Evolutionary conservation across 2,888 invertebrate species (phyloP), one percentile per base, ranked within the genome.

Genomic region (Globia sparganii): DNA sequence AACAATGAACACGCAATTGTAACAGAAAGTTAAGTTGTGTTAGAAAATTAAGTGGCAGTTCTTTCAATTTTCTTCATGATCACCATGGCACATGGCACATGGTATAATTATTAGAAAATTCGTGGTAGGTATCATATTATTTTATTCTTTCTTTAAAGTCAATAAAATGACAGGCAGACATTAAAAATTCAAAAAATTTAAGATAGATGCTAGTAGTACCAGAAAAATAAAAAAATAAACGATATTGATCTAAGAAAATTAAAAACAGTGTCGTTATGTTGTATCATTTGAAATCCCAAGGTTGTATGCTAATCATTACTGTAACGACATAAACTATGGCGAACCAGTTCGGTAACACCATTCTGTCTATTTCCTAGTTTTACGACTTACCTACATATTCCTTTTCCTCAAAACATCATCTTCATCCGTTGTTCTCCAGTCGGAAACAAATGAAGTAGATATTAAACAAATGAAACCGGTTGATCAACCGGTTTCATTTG

Each of bases 331-430:
- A 64, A 62, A 64, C 21, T 68, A 68, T 31, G 49, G n/a, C 31
- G 56, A 58, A 72, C 78, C 64, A 73, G 78, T 81, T 75, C 37
- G 37, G 62, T 77, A 68, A 28, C 49, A 58, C 28, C 34, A 65
- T 46, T 65, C 70, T 75, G 69, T 70, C 1, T 31, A 53, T 43
- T 40, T 65, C 46, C 40, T 2, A 58, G 40, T 61, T 40, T 34
- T 59, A 61, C 40, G 4, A 59, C 49, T n/a, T n/a, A n/a, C n/a
- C 58, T 21, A 9, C 6, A 8, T 8, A 49, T 61, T 65, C 6
- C 21, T 77, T 80, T 80, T 78, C 77, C 78, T 73, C 46, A 78
- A 78, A 82, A 65, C 34, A 28, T 72, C 58, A 66, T 37, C 72
- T 67, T 66, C 46, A 56, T 31, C 31, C 25, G 70, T 78, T 81